Conservation (phyloP, 2,113 vertebrate species). For the Clupea harengus region DNA sequence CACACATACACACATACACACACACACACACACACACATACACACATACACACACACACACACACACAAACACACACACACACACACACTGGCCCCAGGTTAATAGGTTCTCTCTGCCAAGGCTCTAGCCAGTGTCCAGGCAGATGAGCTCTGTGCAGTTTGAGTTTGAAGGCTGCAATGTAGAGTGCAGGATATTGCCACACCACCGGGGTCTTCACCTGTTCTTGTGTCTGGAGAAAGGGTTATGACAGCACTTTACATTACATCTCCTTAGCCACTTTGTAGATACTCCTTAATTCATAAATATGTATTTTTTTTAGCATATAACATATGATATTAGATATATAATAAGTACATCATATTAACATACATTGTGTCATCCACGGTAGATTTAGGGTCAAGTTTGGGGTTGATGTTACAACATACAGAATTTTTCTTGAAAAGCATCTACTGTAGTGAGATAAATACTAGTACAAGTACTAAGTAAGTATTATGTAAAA, state of each 20-base stretch:
- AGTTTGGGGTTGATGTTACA: too few species aligned
- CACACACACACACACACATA: not conserved
- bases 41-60: slow-evolving; percentile 12
- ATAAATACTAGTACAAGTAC: too few species aligned
- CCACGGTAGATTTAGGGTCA: too few species aligned
- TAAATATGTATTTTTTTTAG: too few species aligned
- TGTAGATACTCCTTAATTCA: not conserved
- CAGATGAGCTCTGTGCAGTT: not conserved
- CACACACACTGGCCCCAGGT: not conserved
- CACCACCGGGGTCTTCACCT: too few species aligned
- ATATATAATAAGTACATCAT: too few species aligned
- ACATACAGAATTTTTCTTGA: too few species aligned
- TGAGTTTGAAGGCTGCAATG: not conserved
- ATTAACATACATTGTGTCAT: too few species aligned
- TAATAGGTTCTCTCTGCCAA: slow-evolving; percentile 13
- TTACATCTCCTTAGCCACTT: not conserved
- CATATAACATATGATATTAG: too few species aligned
- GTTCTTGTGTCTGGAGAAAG: too few species aligned
- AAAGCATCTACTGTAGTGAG: too few species aligned
- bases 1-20: not conserved
- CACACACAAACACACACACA: not conserved
- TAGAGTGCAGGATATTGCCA: not conserved
- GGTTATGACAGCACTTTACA: not conserved
- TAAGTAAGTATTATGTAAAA: too few species aligned
- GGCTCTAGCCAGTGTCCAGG: not conserved